A percentile compares a stretch with the other conserved stretches of the same genome.
Conservation (phyloP, 2,888 invertebrate species). For the Baronia brevicornis region DNA sequence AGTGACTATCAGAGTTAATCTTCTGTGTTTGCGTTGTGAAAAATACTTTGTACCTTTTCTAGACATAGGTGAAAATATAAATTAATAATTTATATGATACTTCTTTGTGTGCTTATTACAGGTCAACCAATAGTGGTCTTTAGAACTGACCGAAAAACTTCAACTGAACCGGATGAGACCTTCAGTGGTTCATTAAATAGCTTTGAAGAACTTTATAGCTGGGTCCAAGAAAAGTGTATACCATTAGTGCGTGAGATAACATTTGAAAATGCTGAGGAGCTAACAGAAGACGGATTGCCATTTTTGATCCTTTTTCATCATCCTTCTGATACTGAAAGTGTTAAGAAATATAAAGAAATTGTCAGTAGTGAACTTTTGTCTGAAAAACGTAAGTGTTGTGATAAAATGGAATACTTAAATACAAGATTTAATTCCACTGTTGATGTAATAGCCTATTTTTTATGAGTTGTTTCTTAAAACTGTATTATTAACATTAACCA, state of each 20-base stretch:
- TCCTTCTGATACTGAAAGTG: slow-evolving; percentile 86
- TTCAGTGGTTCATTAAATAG: slow-evolving; percentile 82
- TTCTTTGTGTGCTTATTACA: slow-evolving; percentile 32
- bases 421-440: slow-evolving; percentile 1
- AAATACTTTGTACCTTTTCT: too few species aligned
- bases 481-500: too few species aligned
- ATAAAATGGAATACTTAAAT: neutral
- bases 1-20: too few species aligned
- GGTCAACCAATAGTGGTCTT: slow-evolving; percentile 89
- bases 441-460: too few species aligned
- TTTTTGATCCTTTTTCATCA: slow-evolving; percentile 97
- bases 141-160: slow-evolving; percentile 85
- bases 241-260: slow-evolving; percentile 98
- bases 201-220: slow-evolving; percentile 90
- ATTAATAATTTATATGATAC: neutral
- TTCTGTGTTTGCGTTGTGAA: too few species aligned
- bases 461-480: too few species aligned
- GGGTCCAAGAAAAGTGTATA: slow-evolving; percentile 95
- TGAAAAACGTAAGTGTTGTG: slow-evolving; percentile 89
- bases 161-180: slow-evolving; percentile 89
- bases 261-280: slow-evolving; percentile 99
- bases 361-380: slow-evolving; percentile 84
- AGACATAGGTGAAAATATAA: too few species aligned
- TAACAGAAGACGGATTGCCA: slow-evolving; percentile 98
- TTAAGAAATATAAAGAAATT: slow-evolving; percentile 89